Base-by-base conservation (phyloP, 2,888 invertebrate genomes). In the Achlya flavicornis region DNA sequence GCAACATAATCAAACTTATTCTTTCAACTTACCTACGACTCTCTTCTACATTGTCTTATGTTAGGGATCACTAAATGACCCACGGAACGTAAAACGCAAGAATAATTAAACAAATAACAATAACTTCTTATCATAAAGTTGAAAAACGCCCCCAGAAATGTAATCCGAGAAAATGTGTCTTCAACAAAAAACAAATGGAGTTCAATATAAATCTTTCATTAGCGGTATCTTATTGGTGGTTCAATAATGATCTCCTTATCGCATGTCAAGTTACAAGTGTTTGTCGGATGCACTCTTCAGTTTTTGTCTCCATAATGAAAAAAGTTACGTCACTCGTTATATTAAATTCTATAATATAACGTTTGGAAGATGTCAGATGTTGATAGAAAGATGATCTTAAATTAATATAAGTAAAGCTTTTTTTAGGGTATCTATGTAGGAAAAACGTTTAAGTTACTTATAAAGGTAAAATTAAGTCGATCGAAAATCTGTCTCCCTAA, bases 301-400 rank as follows among this genome's bases (percentile, higher is more conserved):
- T 79, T 80, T 78, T 77, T 73, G 80, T 79, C 74, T 76, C 70
- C 73, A 74, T 85, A 43, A 89, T 89, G 85, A 90, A 88, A 90
- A 90, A 90, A 89, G 86, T 87, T 90, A 66, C 66, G 53, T 80
- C 77, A 75, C 74, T 75, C 80, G 80, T 77, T 75, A 66, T 65
- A 41, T 41, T 41, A 12, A 41, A 41, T 41, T 41, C 7, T 12
- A 12, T 41, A 41, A 57, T 61, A 41, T 61, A 41, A 63, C 16
- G 61, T 38, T 19, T 38, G 26, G 61, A 41, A 8, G 38, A 8
- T 26, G 62, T 59, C 65, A 66, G 68, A 65, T 65, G 66, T 62
- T 69, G 61, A 68, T 73, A 76, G 69, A 78, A 70, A 72, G 74
- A 77, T 71, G 65, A 62, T 65, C 62, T 46, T 46, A 53, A 68